Evolutionary conservation across 92 coral and sea anemone species (phyloP).

Genomic region (Zoanthus gigantus): DNA sequence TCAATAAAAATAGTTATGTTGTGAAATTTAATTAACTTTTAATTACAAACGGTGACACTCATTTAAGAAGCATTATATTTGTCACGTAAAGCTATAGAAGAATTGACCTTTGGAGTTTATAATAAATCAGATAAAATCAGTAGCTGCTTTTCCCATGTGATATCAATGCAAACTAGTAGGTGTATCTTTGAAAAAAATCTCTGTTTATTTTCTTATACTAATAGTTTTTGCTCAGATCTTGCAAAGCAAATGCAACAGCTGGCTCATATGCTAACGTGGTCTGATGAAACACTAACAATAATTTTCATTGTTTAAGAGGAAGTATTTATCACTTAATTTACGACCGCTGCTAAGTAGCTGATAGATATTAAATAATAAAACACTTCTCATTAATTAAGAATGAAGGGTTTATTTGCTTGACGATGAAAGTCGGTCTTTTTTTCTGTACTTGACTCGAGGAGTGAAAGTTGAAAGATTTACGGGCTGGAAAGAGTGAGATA

Average conservation of each 20-base stretch:
- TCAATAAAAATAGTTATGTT: too few relatives aligned
- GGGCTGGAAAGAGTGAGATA: neutral
- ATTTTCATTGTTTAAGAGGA: neutral
- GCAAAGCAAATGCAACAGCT: neutral
- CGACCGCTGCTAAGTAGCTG: neutral
- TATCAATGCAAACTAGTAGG: too few relatives aligned
- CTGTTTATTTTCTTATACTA: too few relatives aligned
- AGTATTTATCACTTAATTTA: neutral
- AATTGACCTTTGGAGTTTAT: too few relatives aligned
- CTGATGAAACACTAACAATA: neutral
- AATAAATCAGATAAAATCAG: too few relatives aligned
- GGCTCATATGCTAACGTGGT: neutral
- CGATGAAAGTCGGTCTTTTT: neutral
- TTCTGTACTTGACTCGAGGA: constrained; percentile 1
- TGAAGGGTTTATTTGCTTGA: neutral
- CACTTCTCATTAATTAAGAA: neutral
- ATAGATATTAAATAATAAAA: neutral
- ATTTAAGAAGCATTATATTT: too few relatives aligned
- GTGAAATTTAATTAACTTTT: too few relatives aligned
- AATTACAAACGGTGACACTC: too few relatives aligned
- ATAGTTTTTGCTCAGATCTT: too few relatives aligned
- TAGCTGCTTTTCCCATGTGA: too few relatives aligned
- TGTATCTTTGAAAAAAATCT: too few relatives aligned
- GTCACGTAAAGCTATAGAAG: too few relatives aligned
- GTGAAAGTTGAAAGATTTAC: neutral